Conservation (phyloP, 2,797 vertebrate genomes). For the Anabacerthia variegaticeps region DNA sequence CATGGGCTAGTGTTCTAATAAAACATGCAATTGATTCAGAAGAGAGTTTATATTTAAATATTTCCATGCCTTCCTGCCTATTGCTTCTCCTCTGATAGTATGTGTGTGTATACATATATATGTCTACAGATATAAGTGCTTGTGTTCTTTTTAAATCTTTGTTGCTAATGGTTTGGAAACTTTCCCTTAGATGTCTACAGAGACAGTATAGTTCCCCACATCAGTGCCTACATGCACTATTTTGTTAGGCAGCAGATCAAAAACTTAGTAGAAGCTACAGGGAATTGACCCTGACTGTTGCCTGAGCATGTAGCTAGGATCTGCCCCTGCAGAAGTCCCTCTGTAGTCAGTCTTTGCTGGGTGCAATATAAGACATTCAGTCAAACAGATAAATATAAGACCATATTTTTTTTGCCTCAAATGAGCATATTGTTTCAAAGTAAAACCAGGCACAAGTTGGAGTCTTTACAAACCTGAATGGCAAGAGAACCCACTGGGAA, state of each 20-base stretch:
- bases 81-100: not conserved
- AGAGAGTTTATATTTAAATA: not conserved
- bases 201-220: not conserved
- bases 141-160: not conserved
- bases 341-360: not conserved
- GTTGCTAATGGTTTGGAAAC: not conserved
- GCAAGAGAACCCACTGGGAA: not conserved
- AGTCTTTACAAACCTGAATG: not conserved
- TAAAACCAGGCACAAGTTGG: not conserved
- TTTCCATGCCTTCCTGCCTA: not conserved
- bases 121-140: too few relatives aligned
- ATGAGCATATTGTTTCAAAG: not conserved
- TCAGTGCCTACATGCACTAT: not conserved
- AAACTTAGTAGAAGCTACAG: not conserved
- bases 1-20: not conserved
- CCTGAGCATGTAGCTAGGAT: not conserved
- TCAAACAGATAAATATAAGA: not conserved
- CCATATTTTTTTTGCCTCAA: not conserved
- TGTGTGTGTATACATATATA: not conserved
- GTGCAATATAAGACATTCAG: not conserved
- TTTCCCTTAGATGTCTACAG: not conserved
- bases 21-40: not conserved
- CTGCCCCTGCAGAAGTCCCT: not conserved
- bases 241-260: not conserved
- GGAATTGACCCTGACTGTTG: not conserved